These are phyloP conservation scores for Calephelis virginiensis DNA, from an alignment of 1,140 invertebrate species.

Conservation along the genomic window DNA sequence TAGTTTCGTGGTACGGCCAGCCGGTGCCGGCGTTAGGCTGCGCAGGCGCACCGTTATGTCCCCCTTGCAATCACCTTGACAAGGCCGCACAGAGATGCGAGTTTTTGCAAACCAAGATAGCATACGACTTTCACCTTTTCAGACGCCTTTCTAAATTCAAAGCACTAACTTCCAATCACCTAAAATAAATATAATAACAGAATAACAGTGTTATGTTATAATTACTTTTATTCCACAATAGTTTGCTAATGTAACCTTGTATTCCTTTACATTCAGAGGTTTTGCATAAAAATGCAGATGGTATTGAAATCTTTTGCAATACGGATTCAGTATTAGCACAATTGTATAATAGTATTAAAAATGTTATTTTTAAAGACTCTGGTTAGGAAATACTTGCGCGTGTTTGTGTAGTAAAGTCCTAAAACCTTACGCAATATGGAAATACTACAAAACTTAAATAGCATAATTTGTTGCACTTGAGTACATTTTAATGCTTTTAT, in stretches of 20 bases:
- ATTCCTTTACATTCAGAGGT: neutral
- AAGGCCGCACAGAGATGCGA: conserved; percentile 72
- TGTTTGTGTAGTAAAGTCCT: too few species aligned
- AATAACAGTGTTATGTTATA: neutral
- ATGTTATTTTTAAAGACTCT: neutral
- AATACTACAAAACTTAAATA: too few species aligned
- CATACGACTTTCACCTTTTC: conserved; percentile 75
- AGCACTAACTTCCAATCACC: conserved; percentile 24
- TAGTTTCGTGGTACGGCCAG: conserved; percentile 32
- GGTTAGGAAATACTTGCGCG: too few species aligned
- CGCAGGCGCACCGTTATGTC: conserved; percentile 68
- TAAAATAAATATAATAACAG: neutral
- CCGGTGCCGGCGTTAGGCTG: conserved; percentile 38
- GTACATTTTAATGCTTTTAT: too few species aligned
- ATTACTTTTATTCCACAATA: neutral
- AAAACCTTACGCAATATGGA: too few species aligned
- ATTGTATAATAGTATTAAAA: neutral
- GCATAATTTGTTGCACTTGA: too few species aligned
- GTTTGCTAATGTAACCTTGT: conserved; percentile 2
- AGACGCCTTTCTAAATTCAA: conserved; percentile 72
- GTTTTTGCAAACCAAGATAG: conserved; percentile 73
- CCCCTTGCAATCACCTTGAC: conserved; percentile 75
- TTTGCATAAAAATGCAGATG: conserved; percentile 2
- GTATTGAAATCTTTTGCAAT: conserved; percentile 11
- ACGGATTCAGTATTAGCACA: neutral